Evolutionary conservation across 2,888 invertebrate genomes (phyloP).

Genomic region (Drosophila stalkeri): DNA sequence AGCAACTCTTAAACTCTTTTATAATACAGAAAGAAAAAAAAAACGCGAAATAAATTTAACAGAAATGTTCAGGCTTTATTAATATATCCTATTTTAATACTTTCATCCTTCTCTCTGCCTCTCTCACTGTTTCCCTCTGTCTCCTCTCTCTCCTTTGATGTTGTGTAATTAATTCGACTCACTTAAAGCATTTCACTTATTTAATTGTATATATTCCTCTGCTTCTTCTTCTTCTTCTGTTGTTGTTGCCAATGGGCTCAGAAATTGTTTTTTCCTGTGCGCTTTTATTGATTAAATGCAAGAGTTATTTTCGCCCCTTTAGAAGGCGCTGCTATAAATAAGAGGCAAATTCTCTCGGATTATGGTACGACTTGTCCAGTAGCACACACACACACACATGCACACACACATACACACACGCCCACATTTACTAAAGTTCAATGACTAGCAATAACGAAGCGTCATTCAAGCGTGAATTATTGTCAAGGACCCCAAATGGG

Average conservation of each 20-base stretch:
- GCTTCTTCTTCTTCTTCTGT: neutral
- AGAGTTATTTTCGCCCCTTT: conserved; percentile 45
- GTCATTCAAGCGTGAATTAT: conserved; percentile 73
- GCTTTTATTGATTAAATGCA: conserved; percentile 53
- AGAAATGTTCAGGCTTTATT: neutral
- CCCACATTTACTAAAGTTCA: conserved; percentile 70
- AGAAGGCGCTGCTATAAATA: conserved; percentile 56
- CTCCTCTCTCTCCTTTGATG: neutral
- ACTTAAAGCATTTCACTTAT: conserved; percentile 17
- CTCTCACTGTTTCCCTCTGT: neutral
- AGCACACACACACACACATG: conserved; percentile 22
- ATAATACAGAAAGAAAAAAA: too few species aligned
- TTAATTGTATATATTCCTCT: conserved; percentile 5
- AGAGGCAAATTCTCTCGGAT: conserved; percentile 40
- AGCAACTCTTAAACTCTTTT: neutral
- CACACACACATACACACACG: conserved; percentile 19
- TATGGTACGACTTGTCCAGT: conserved; percentile 44
- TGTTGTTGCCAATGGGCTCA: conserved; percentile 5
- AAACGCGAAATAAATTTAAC: conserved; percentile 2
- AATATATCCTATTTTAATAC: neutral
- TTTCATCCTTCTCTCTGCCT: too few species aligned
- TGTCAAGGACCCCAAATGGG: conserved; percentile 50
- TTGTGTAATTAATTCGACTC: conserved; percentile 8
- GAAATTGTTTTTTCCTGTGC: conserved; percentile 19
- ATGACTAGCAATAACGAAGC: conserved; percentile 72